These are phyloP conservation scores for Acleris cristana DNA, from an alignment of 2,888 invertebrate genomes.

Conservation along the genomic window DNA sequence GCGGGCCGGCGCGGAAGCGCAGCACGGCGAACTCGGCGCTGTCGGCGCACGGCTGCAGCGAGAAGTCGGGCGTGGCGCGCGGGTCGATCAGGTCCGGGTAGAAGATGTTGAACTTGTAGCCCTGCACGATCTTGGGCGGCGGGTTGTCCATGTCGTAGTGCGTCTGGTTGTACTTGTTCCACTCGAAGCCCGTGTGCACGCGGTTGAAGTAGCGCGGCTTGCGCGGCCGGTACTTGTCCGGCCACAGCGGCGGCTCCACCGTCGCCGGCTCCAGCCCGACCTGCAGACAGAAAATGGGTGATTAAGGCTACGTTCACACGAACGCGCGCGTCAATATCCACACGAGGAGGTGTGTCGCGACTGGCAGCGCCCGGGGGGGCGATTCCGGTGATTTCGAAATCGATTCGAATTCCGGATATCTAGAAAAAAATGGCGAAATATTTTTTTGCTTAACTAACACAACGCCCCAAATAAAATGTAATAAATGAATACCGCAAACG, in stretches of 20 bases:
- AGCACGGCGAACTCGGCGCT: constrained; percentile 97
- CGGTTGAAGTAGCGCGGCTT: constrained; percentile 99
- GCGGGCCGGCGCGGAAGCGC: constrained; percentile 98
- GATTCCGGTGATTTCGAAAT: too few relatives aligned
- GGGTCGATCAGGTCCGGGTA: constrained; percentile 99
- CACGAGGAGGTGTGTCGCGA: too few relatives aligned
- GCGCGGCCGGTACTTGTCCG: constrained; percentile 98
- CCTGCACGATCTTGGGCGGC: constrained; percentile 99
- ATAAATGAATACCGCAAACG: too few relatives aligned
- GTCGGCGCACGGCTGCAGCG: constrained; percentile 94
- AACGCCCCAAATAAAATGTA: too few relatives aligned
- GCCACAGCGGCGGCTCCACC: constrained; percentile 89
- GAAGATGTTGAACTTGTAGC: constrained; percentile 99
- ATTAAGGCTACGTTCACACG: too few relatives aligned
- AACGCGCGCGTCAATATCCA: too few relatives aligned
- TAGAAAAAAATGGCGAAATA: too few relatives aligned
- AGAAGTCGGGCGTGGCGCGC: constrained; percentile 95
- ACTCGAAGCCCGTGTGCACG: constrained; percentile 98
- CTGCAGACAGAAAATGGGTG: too few relatives aligned
- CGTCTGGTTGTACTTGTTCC: constrained; percentile 99
- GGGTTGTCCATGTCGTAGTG: constrained; percentile 99
- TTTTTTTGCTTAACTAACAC: too few relatives aligned
- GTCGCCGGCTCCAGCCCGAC: constrained; percentile 82
- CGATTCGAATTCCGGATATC: too few relatives aligned
- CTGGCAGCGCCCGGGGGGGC: too few relatives aligned